Conservation (phyloP, 2,797 vertebrate species). For the Pelodytes ibericus region DNA sequence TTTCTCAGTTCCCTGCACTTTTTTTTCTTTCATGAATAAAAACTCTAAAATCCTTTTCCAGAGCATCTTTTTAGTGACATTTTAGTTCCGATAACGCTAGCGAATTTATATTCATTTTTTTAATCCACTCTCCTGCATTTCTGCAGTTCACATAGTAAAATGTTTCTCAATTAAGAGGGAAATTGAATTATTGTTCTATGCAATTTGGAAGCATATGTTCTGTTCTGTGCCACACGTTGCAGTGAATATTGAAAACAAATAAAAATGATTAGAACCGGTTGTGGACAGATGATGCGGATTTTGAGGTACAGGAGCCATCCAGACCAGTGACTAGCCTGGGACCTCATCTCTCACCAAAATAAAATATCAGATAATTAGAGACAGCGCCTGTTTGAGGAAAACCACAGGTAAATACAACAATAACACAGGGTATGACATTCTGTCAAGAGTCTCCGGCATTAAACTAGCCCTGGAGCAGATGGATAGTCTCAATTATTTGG, state of each 20-base stretch:
- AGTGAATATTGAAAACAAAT: constrained; percentile 50
- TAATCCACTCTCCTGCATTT: not conserved
- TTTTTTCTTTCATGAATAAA: too few relatives aligned
- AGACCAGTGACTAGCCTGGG: constrained; percentile 12
- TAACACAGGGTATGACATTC: constrained; percentile 49
- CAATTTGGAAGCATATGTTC: constrained; percentile 45
- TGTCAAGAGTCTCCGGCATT: constrained; percentile 47
- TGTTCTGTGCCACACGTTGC: constrained; percentile 34
- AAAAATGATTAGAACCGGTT: constrained; percentile 44
- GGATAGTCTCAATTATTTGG: constrained; percentile 53
- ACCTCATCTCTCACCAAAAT: constrained; percentile 4
- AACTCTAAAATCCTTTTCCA: too few relatives aligned
- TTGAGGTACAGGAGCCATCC: constrained; percentile 24
- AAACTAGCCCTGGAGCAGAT: constrained; percentile 47
- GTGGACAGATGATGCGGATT: constrained; percentile 39
- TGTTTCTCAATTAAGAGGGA: constrained; percentile 44
- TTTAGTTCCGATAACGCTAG: too few relatives aligned
- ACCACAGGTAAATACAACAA: constrained; percentile 42
- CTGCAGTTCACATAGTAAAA: constrained; percentile 37
- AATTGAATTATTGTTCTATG: constrained; percentile 32
- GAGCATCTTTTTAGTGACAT: too few relatives aligned
- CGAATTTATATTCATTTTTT: constrained; percentile 39
- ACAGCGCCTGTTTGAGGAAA: constrained; percentile 44
- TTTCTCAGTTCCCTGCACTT: too few relatives aligned
- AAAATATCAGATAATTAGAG: constrained; percentile 46